phyloP scores from a whole-genome alignment of 2,797 vertebrate genomes.

The Acrossocheilus fasciatus region DNA sequence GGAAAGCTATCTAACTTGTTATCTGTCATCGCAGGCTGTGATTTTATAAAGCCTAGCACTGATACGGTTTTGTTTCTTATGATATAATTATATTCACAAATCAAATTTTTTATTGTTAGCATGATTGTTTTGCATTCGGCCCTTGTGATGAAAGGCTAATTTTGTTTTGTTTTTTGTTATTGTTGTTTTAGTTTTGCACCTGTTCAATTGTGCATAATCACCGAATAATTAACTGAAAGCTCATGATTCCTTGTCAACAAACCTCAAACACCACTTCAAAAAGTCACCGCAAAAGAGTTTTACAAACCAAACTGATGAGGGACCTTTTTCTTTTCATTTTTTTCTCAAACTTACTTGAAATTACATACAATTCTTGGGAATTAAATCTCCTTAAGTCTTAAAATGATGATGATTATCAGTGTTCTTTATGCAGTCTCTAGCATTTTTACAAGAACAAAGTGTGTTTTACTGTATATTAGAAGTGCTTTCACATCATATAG shows the following conservation, averaged over 20 bases:
- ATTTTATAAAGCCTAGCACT: slow-evolving; percentile 16
- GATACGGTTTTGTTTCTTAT: slow-evolving; percentile 11
- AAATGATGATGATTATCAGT: neutral
- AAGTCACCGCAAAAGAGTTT: neutral
- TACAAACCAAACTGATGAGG: neutral
- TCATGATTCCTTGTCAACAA: slow-evolving; percentile 10
- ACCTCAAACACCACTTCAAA: neutral
- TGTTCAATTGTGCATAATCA: slow-evolving; percentile 28
- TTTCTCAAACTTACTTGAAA: neutral
- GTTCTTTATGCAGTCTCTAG: neutral
- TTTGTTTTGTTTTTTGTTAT: neutral
- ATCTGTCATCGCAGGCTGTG: slow-evolving; percentile 16
- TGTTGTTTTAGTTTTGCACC: slow-evolving; percentile 11
- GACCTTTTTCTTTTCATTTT: neutral
- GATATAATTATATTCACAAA: slow-evolving; percentile 39
- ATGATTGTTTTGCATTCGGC: slow-evolving; percentile 10
- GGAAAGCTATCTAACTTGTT: slow-evolving; percentile 34
- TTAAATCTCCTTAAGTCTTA: neutral
- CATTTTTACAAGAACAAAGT: neutral
- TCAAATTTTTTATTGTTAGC: slow-evolving; percentile 37
- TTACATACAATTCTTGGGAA: neutral
- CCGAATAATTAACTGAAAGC: slow-evolving; percentile 17
- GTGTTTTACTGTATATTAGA: neutral
- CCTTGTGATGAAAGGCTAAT: slow-evolving; percentile 34
- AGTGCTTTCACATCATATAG: neutral